Conservation (phyloP, 2,888 invertebrate genomes). For the Pristionchus mayeri region DNA sequence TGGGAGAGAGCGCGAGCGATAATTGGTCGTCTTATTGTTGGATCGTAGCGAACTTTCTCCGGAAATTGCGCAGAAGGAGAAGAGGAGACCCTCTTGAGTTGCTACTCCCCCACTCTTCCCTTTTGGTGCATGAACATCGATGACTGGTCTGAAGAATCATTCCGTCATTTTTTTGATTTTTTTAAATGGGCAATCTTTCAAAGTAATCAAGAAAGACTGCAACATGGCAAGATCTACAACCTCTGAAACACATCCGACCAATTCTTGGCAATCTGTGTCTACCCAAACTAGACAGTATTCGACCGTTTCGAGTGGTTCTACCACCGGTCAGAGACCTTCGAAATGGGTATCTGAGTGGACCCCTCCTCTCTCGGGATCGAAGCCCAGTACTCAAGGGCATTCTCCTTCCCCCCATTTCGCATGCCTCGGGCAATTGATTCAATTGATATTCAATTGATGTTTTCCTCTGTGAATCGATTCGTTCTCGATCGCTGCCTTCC, state of each 20-base stretch:
- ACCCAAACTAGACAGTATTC: neutral
- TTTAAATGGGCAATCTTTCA: no score
- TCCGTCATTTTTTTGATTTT: no score
- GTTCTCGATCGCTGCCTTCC: neutral
- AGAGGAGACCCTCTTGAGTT: constrained; percentile 26
- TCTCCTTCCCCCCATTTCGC: neutral
- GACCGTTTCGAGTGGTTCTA: neutral
- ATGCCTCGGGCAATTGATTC: neutral
- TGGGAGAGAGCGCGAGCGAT: constrained; percentile 9
- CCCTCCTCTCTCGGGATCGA: neutral
- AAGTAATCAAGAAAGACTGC: no score
- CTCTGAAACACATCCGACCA: neutral
- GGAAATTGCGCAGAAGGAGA: constrained; percentile 33
- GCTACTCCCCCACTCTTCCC: neutral
- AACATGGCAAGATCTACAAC: neutral
- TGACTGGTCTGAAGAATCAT: no score
- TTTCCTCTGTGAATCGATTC: no score
- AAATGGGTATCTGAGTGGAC: neutral
- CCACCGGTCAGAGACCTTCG: neutral
- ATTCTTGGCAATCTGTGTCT: no score
- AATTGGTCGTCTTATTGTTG: constrained; percentile 37
- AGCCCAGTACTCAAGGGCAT: neutral
- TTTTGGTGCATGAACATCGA: neutral
- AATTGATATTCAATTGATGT: neutral
- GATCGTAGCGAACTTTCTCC: constrained; percentile 26